phyloP scores from a whole-genome alignment of 2,797 vertebrate species.

The Smutsia temminckii region DNA sequence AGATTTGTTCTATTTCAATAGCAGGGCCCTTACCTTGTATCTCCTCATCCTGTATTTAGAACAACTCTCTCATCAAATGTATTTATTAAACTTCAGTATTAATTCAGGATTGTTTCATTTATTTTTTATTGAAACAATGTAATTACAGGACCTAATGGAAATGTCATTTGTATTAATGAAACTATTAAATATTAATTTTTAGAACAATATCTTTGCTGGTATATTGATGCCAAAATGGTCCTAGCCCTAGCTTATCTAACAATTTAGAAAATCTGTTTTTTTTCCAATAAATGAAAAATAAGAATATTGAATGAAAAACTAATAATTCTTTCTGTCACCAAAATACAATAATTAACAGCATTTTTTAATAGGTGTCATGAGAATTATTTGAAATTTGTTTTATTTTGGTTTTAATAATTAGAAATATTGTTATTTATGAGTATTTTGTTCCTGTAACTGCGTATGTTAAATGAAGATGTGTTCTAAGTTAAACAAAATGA shows the following conservation, averaged over 20 bases:
- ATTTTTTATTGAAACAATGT: conserved; percentile 43
- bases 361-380: not conserved
- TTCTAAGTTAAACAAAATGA: not conserved
- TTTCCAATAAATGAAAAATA: not conserved
- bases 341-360: not conserved
- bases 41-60: not conserved
- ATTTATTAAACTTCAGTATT: not conserved
- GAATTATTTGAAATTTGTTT: not conserved
- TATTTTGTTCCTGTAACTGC: not conserved
- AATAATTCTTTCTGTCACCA: not conserved
- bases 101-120: not conserved
- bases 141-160: conserved; percentile 40
- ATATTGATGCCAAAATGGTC: not conserved
- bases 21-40: not conserved
- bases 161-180: conserved; percentile 29
- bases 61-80: conserved; percentile 22
- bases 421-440: not conserved
- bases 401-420: not conserved
- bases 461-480: not conserved
- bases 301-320: not conserved
- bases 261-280: not conserved
- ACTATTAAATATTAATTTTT: conserved; percentile 42
- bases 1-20: not conserved
- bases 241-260: not conserved
- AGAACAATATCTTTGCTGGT: not conserved